Conservation (phyloP, 1,140 invertebrate species). For the Apis laboriosa region DNA sequence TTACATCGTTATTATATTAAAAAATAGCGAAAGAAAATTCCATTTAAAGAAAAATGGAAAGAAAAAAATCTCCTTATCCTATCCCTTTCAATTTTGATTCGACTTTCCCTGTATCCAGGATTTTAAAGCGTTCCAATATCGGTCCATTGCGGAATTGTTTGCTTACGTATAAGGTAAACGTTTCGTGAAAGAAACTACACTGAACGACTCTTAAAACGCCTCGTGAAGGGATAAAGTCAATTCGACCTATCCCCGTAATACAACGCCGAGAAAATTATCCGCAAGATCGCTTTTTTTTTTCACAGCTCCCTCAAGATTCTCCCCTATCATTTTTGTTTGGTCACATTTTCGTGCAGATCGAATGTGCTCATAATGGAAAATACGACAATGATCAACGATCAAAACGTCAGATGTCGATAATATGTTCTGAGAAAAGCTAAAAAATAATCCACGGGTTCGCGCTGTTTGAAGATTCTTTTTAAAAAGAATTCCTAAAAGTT, state of each 20-base stretch:
- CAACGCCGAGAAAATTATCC: neutral
- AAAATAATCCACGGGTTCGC: neutral
- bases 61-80: no score
- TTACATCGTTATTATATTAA: no score
- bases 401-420: neutral
- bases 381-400: neutral
- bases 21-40: no score
- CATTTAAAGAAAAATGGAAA: no score
- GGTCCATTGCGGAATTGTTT: neutral
- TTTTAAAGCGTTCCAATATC: neutral
- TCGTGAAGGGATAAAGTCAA: conserved; percentile 16
- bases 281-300: conserved; percentile 25
- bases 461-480: neutral
- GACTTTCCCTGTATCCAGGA: neutral
- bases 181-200: neutral
- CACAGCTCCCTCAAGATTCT: neutral
- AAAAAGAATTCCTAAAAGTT: no score
- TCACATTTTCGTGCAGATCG: neutral
- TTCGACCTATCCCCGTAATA: conserved; percentile 7
- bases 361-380: neutral
- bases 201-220: conserved; percentile 21
- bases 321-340: neutral
- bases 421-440: neutral
- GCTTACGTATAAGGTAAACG: neutral
- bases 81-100: no score